phyloP scores from a whole-genome alignment of 2,888 invertebrate genomes.

The Clepsis dumicolana region DNA sequence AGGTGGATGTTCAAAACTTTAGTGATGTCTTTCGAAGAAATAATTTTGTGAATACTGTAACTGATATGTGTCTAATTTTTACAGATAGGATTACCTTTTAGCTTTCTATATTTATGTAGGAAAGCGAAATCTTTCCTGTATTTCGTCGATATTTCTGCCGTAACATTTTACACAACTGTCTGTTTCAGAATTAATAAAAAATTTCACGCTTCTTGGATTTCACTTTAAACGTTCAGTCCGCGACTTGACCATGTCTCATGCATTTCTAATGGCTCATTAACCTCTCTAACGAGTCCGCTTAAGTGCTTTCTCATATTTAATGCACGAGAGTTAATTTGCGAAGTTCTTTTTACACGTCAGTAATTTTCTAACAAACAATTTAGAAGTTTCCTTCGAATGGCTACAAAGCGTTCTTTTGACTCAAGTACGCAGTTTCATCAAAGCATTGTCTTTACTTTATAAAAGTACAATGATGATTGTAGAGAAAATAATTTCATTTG shows the following conservation, averaged over 20 bases:
- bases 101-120: too few species aligned
- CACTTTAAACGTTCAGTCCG: constrained; percentile 8
- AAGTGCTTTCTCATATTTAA: constrained; percentile 37
- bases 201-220: not conserved
- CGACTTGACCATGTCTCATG: constrained; percentile 25
- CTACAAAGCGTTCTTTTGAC: constrained; percentile 3
- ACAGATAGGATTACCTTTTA: too few species aligned
- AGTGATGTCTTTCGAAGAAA: too few species aligned
- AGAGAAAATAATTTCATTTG: constrained; percentile 52
- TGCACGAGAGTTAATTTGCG: constrained; percentile 30
- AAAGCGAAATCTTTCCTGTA: too few species aligned
- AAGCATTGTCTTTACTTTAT: constrained; percentile 15
- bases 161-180: too few species aligned
- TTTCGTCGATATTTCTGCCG: too few species aligned
- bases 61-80: too few species aligned
- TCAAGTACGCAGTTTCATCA: constrained; percentile 22
- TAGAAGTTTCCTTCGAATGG: not conserved
- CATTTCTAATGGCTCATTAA: constrained; percentile 40
- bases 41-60: too few species aligned
- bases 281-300: constrained; percentile 25
- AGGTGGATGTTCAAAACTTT: too few species aligned
- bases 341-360: constrained; percentile 6
- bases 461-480: constrained; percentile 45
- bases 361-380: constrained; percentile 18
- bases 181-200: too few species aligned